Base-by-base conservation (phyloP, 1,140 invertebrate species). In the Scaptomyza montana region DNA sequence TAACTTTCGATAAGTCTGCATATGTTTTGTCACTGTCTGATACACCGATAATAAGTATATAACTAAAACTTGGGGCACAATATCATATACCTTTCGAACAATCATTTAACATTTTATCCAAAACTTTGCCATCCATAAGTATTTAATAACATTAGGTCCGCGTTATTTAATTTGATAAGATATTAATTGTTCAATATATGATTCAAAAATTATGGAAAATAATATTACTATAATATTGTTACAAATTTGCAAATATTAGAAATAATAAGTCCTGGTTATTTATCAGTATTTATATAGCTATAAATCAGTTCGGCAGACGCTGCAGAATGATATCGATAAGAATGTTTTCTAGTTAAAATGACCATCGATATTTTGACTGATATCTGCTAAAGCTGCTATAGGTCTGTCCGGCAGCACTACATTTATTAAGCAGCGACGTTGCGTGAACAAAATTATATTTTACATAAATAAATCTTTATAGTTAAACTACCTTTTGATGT, bases 401-500 rank as follows among this genome's bases (percentile, higher is more conserved):
- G 7, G 21, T 39, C n/a, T 9, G 45, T 65, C 64, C 69, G 80
- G 80, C 64, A 86, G n/a, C 72, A 13, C 64, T 59, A 12, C 79
- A 66, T 74, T 62, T 74, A 85, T 76, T 76, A 46, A 71, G 76
- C 80, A 81, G 74, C 78, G 74, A 87, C 84, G 82, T 87, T 87
- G 82, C 84, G 82, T 87, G 84, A 89, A 87, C 74, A 76, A 81
- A 87, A 43, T n/a, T 43, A 85, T 67, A 86, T 80, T 86, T 81
- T 87, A 79, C 71, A 76, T 78, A 87, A 89, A 87, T 78, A 77
- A 70, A 70, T 77, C 77, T 69, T 84, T 82, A 72, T 81, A 84
- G 66, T 77, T 68, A 54, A 78, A 70, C 71, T 54, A 59, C 51
- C 65, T 50, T 46, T 81, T 87, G 75, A 86, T 80, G 71, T 71